These are phyloP conservation scores for Holacanthella duospinosa DNA, from an alignment of 2,888 invertebrate species.

Conservation along the genomic window DNA sequence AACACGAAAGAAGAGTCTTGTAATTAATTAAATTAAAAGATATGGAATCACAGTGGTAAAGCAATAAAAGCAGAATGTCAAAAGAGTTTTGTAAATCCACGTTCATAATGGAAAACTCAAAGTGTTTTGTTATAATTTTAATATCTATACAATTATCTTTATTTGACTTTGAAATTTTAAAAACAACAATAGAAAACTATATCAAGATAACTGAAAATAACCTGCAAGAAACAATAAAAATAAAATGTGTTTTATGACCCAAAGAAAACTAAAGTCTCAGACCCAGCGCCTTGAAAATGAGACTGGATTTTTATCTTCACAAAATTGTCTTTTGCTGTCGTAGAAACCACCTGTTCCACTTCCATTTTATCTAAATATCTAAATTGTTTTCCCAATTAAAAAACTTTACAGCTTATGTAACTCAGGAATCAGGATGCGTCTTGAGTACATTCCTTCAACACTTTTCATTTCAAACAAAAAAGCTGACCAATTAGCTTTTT, in stretches of 20 bases:
- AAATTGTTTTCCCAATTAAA: slow-evolving; percentile 2
- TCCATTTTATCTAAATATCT: not conserved
- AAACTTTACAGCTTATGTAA: not conserved
- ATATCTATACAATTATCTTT: not conserved
- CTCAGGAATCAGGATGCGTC: not conserved
- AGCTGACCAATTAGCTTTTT: not conserved
- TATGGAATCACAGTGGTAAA: not conserved
- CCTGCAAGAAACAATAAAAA: slow-evolving; percentile 4
- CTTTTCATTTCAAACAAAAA: not conserved
- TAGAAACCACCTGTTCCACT: slow-evolving; percentile 1
- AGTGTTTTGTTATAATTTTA: not conserved
- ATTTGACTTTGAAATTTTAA: not conserved
- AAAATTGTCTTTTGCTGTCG: not conserved
- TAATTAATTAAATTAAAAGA: not conserved
- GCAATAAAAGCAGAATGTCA: not conserved
- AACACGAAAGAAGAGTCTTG: not conserved
- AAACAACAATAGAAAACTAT: not conserved
- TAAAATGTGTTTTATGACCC: not conserved
- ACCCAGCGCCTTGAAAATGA: not conserved
- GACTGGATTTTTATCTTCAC: not conserved
- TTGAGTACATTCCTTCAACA: not conserved
- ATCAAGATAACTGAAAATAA: no score
- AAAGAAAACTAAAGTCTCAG: no score
- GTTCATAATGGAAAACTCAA: not conserved
- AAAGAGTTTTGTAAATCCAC: not conserved